A percentile compares a stretch with the other conserved stretches of the same genome.
Evolutionary conservation across 2,113 vertebrate genomes (phyloP).

Genomic region (Lota lota): DNA sequence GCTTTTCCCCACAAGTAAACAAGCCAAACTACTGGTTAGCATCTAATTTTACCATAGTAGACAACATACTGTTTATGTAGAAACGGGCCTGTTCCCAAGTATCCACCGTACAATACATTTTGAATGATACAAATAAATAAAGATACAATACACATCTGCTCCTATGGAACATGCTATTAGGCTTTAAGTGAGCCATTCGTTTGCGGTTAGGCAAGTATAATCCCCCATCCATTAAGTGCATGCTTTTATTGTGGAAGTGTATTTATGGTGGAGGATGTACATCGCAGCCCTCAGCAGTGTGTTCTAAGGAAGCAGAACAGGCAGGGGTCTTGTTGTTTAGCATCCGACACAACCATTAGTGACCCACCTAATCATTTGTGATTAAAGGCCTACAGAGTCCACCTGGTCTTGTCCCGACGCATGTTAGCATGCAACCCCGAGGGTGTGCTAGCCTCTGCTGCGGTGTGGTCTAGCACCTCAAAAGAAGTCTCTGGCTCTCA

Average conservation of each 20-base stretch:
- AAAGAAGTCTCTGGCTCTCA: constrained; percentile 45
- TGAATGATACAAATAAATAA: background rate
- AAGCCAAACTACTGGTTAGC: constrained; percentile 21
- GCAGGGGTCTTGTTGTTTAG: constrained; percentile 8
- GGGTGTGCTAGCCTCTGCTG: constrained; percentile 61
- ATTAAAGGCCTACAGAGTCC: constrained; percentile 46
- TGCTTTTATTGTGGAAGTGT: background rate
- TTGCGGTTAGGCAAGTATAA: too few relatives aligned
- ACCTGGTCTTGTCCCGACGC: constrained; percentile 44
- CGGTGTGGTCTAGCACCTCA: constrained; percentile 2
- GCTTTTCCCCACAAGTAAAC: constrained; percentile 34
- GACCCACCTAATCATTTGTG: constrained; percentile 54
- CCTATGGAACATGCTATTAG: background rate
- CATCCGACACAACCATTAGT: constrained; percentile 39
- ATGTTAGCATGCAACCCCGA: constrained; percentile 44
- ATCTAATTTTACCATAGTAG: background rate
- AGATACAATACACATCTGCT: background rate
- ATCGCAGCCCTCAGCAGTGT: background rate
- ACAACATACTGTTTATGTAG: too few relatives aligned
- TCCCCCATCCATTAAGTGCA: background rate
- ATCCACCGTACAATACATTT: too few relatives aligned
- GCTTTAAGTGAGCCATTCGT: background rate
- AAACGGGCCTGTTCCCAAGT: too few relatives aligned
- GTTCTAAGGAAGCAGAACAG: background rate
- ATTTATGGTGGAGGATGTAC: constrained; percentile 5